phyloP scores from a whole-genome alignment of 1,140 invertebrate genomes.

The Lasioglossum baleicum region DNA sequence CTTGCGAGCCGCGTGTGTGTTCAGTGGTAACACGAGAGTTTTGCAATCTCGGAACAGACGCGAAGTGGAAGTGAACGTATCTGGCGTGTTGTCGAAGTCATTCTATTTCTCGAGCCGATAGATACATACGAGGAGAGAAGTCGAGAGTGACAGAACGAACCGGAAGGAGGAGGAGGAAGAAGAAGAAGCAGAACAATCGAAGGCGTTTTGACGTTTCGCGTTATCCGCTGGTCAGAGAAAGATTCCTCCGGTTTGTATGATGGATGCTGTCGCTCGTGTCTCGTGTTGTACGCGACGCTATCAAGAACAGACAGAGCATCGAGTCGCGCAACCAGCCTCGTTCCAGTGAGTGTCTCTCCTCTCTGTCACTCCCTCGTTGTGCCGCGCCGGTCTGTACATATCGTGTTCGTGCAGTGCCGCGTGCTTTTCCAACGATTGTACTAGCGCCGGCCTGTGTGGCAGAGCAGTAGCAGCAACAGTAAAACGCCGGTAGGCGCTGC shows the following conservation, averaged over 20 bases:
- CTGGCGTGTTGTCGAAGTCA: no score
- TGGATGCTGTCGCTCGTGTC: slow-evolving; percentile 67
- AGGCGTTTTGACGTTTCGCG: slow-evolving; percentile 57
- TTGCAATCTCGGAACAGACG: not conserved
- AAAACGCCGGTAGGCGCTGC: slow-evolving; percentile 17
- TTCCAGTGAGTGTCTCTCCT: slow-evolving; percentile 43
- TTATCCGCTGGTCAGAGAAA: slow-evolving; percentile 12
- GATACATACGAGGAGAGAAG: no score
- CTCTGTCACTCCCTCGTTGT: not conserved
- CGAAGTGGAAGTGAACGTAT: not conserved
- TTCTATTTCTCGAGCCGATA: no score
- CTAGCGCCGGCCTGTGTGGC: not conserved
- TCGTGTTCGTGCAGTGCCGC: slow-evolving; percentile 28
- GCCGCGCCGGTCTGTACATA: not conserved
- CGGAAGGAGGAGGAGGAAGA: not conserved
- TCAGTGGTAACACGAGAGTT: slow-evolving; percentile 13
- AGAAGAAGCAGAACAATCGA: slow-evolving; percentile 27
- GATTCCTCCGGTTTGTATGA: slow-evolving; percentile 54
- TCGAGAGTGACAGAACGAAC: not conserved
- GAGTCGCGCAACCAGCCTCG: slow-evolving; percentile 39
- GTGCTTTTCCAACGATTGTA: slow-evolving; percentile 17
- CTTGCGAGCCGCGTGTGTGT: slow-evolving; percentile 35
- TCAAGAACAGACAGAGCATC: slow-evolving; percentile 64
- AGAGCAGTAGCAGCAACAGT: slow-evolving; percentile 3
- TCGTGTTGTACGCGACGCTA: slow-evolving; percentile 59